Base-by-base conservation (phyloP, 2,113 vertebrate species). In the Onychorhynchus coronatus region DNA sequence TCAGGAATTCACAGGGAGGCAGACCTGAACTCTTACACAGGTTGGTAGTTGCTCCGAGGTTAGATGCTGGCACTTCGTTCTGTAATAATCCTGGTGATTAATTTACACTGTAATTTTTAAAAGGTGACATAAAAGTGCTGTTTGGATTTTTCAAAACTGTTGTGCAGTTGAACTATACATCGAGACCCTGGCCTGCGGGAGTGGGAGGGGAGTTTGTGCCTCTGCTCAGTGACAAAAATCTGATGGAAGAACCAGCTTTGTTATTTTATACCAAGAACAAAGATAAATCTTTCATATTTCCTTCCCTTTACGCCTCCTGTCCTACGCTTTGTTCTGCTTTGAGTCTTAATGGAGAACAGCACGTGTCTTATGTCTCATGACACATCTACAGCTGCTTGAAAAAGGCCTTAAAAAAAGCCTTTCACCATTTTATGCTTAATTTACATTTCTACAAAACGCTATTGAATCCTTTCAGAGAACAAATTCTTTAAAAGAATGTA, bases 401-500 rank as follows among this genome's bases (percentile, higher is more conserved):
- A 93, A 95, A 91, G 49, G 50, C 14, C 75, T 90, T 79, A 2
- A 52, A 85, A 93, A 87, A 70, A 39, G 12, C 12, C 20, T 91
- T 70, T 91, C 0, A 0, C 53, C 39, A 46, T 72, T 87, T 93
- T 76, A 58, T 82, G 30, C 47, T 76, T 84, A 55, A 84, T 94
- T 93, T 89, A 24, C 86, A 77, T 94, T 96, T 95, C 85, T 91
- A 96, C 23, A 94, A 96, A 97, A 65, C 85, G 33, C 50, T 70
- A 88, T 80, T 95, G 59, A 95, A 95, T 93, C 81, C 52, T 90
- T 90, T 91, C 75, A 86, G 59, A 86, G 95, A 96, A 94, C 84
- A 96, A 89, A 94, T 88, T 71, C 53, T 83, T 52, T 68, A 58
- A 65, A 28, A 96, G 58, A 92, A 93, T 94, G n/a, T 41, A 17